Evolutionary conservation across 1,140 invertebrate genomes (phyloP), one percentile per base, ranked within the genome.

Genomic region (Pristionchus pacificus): DNA sequence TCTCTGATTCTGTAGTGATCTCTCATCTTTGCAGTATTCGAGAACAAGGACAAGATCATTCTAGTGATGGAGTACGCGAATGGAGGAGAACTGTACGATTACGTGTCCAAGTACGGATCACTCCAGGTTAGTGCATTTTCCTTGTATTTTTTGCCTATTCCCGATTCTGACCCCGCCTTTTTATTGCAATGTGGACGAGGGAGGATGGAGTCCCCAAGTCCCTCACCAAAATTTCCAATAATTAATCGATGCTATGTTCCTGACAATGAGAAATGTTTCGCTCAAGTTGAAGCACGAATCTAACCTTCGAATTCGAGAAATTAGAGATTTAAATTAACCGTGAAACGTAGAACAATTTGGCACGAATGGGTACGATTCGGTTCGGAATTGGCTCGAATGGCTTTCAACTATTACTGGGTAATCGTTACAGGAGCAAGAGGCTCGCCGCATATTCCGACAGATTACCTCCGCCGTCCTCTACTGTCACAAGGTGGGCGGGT

Each of bases 51-150:
- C 60, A 82, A 82, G 87, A 98, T 98, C 89, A 95, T 98, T 71
- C 87, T 98, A 61, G 95, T 98, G 10, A 98, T 98, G 95, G 96
- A 99, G 86, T 98, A 97, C 85, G 96, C 95, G 61, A 91, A 92
- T 69, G 95, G 95, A 61, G 96, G 96, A 72, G 96, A 99, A 87
- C 87, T 99, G 1, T 99, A 98, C 81, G 96, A 98, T 86, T 98
- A 96, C 86, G 89, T 98, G 65, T 95, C 92, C 81, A 92, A 94
- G 83, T 88, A 90, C 69, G 93, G 95, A 86, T 90, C 92, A 65
- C 88, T 98, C 70, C 86, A 49, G 38, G 38, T 49, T 6, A 19
- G 38, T 49, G 38, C 19, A n/a, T n/a, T n/a, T n/a, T n/a, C n/a
- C n/a, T n/a, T n/a, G n/a, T n/a, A n/a, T n/a, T n/a, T n/a, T n/a